Conservation (phyloP, 2,888 invertebrate species). For the Sinodicranocentrus sp. region DNA sequence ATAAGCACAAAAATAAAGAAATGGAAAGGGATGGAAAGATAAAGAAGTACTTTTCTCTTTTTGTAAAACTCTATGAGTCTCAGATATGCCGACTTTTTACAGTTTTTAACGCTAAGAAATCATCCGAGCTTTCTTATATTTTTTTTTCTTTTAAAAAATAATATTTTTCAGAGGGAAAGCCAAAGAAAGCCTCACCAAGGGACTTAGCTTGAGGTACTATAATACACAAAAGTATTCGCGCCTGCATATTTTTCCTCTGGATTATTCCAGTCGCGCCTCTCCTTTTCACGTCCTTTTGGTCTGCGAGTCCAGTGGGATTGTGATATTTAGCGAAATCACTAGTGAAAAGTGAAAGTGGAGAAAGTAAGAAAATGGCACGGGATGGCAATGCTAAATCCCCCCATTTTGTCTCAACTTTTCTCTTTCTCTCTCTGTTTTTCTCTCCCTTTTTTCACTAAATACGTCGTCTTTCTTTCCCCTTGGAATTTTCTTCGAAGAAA, state of each 20-base stretch:
- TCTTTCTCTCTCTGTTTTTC: no score
- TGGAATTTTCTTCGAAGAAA: no score
- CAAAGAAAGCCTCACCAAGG: no score
- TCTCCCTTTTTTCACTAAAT: no score
- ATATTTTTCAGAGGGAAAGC: neutral
- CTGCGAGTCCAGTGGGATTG: neutral
- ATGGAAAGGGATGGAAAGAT: neutral
- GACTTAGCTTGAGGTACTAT: no score
- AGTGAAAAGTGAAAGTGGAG: neutral
- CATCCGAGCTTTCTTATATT: neutral
- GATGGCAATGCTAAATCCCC: neutral
- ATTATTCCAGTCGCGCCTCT: no score
- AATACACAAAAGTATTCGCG: no score
- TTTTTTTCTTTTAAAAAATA: neutral
- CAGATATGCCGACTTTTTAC: neutral
- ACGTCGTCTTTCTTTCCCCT: no score
- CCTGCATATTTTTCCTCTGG: no score
- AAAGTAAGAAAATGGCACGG: neutral
- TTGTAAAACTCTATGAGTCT: no score
- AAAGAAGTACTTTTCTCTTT: slow-evolving; percentile 30
- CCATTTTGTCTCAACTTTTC: slow-evolving; percentile 3
- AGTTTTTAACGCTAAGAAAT: neutral
- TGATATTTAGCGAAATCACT: slow-evolving; percentile 15
- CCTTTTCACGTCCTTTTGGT: no score
- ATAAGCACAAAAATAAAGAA: neutral